Conservation (phyloP, 2,113 vertebrate genomes). For the Tamias sibiricus region DNA sequence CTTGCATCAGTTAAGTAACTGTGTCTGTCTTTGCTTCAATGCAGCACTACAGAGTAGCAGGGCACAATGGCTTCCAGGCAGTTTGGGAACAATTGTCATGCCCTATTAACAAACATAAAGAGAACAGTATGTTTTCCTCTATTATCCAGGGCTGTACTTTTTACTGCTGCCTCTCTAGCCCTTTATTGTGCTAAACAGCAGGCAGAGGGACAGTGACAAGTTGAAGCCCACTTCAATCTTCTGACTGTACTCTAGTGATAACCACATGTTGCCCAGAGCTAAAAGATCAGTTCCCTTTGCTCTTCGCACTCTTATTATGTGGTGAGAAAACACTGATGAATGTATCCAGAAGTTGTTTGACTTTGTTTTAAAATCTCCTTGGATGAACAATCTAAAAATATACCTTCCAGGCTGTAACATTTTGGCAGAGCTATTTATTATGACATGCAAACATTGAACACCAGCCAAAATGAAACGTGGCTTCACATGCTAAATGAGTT, state of each 20-base stretch:
- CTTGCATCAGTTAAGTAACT: background rate
- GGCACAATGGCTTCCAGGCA: slow-evolving; percentile 10
- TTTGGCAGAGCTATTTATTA: slow-evolving; percentile 50
- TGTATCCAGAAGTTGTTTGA: slow-evolving; percentile 40
- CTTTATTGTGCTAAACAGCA: slow-evolving; percentile 32
- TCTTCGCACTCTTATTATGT: background rate
- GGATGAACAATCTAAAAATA: slow-evolving; percentile 34
- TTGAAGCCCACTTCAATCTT: background rate
- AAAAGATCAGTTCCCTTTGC: background rate
- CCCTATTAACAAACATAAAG: slow-evolving; percentile 64
- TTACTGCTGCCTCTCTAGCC: background rate
- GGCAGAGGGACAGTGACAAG: background rate
- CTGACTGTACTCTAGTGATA: background rate
- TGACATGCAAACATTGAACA: background rate
- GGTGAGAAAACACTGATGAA: background rate
- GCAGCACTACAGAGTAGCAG: background rate
- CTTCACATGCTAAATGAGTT: background rate
- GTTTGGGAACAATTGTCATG: slow-evolving; percentile 43
- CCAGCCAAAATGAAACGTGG: background rate
- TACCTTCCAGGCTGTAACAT: slow-evolving; percentile 15
- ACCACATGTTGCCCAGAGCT: background rate
- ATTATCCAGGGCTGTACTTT: slow-evolving; percentile 13
- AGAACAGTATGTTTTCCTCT: slow-evolving; percentile 58
- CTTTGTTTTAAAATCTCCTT: slow-evolving; percentile 52
- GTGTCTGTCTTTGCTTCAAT: background rate